Percentiles rank a stretch among this genome's conserved stretches.
These are phyloP conservation scores for Phengaris alcon DNA, from an alignment of 2,888 invertebrate genomes.

Conservation along the genomic window DNA sequence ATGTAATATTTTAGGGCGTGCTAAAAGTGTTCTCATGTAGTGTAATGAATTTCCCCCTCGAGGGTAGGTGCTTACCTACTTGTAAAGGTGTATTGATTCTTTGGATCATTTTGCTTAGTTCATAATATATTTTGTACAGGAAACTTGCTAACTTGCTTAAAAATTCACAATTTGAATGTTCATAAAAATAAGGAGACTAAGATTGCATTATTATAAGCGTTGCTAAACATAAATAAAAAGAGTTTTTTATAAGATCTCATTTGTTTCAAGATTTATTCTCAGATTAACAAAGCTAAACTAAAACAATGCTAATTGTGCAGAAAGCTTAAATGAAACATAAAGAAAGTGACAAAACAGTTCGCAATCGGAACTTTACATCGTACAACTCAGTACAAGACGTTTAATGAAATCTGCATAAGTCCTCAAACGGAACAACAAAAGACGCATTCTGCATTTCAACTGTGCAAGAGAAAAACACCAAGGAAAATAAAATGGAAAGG, in stretches of 20 bases:
- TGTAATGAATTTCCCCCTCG: slow-evolving; percentile 13
- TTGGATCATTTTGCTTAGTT: neutral
- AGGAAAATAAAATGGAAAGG: slow-evolving; percentile 51
- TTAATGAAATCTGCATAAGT: slow-evolving; percentile 56
- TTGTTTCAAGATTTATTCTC: neutral
- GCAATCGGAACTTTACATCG: slow-evolving; percentile 43
- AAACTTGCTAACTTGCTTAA: neutral
- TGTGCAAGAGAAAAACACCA: slow-evolving; percentile 46
- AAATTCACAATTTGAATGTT: neutral
- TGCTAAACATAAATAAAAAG: neutral
- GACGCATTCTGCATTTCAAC: slow-evolving; percentile 64
- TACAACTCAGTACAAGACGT: slow-evolving; percentile 43
- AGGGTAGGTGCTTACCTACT: neutral
- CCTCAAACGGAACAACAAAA: slow-evolving; percentile 51
- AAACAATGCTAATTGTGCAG: slow-evolving; percentile 32
- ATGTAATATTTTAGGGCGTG: slow-evolving; percentile 13
- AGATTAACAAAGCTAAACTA: neutral
- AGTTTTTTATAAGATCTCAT: neutral
- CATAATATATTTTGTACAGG: neutral
- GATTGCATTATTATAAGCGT: neutral
- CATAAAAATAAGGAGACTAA: too few relatives aligned
- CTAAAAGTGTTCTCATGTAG: slow-evolving; percentile 26
- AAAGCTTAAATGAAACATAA: slow-evolving; percentile 34
- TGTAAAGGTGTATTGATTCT: slow-evolving; percentile 9
- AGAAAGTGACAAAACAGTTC: slow-evolving; percentile 42